phyloP scores from a whole-genome alignment of 2,113 vertebrate species.

The Symphodus melops region DNA sequence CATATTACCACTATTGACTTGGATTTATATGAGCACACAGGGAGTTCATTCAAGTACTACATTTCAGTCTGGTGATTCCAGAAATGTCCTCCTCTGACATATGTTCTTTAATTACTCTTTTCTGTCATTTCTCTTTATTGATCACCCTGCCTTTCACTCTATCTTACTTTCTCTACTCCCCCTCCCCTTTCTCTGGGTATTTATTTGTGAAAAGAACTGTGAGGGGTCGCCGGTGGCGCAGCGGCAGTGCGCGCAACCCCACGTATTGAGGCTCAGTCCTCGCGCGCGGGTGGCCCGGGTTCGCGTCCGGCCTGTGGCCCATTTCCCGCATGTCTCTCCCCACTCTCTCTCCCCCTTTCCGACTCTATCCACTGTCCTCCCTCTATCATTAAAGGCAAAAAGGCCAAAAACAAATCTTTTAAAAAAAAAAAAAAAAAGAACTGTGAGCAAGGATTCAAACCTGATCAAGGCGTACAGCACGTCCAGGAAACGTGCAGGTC shows the following conservation, averaged over 20 bases:
- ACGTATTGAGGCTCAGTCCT: too few species aligned
- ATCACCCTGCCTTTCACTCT: constrained; percentile 9
- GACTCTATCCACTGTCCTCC: too few species aligned
- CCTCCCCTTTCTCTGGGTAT: constrained; percentile 13
- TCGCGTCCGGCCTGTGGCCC: too few species aligned
- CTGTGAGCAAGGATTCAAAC: constrained; percentile 29
- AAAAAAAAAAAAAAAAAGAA: constrained; percentile 51
- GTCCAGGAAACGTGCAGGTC: constrained; percentile 58
- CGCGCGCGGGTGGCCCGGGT: too few species aligned
- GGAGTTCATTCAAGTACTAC: constrained; percentile 43
- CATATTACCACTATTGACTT: constrained; percentile 36
- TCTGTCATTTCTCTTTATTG: constrained; percentile 25
- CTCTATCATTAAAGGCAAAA: too few species aligned
- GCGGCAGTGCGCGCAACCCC: too few species aligned
- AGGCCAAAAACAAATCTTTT: too few species aligned
- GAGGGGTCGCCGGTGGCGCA: too few species aligned
- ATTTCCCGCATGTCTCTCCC: too few species aligned
- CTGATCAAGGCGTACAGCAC: constrained; percentile 68
- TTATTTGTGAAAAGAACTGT: constrained; percentile 39
- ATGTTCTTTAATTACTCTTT: constrained; percentile 39
- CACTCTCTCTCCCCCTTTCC: too few species aligned
- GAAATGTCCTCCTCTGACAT: constrained; percentile 24
- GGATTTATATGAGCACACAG: constrained; percentile 37
- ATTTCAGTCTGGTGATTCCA: constrained; percentile 5
- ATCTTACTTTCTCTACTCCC: not conserved